Base-by-base conservation (phyloP, 2,888 invertebrate genomes). In the Amphiduros pacificus region DNA sequence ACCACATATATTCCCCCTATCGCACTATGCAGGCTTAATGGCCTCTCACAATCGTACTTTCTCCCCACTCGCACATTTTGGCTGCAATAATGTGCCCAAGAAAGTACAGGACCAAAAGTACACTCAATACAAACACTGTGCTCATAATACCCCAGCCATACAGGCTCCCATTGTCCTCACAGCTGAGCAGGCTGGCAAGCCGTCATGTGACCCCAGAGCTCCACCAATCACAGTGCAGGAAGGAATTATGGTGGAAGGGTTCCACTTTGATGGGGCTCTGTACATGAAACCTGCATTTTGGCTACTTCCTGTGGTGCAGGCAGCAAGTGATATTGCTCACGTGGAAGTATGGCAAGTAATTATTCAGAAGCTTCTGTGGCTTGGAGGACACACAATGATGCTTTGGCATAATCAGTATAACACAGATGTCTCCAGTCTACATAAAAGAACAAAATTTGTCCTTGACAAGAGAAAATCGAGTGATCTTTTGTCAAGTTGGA, bases 231-330 rank as follows among this genome's bases (percentile, higher is more conserved):
- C 55, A 24, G 22, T 64, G 40, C 26, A 5, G 26, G 20, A 52
- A 14, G 51, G 44, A 14, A 28, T 40, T 1, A 51, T 55, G 22
- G 51, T 28, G 3, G 27, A 58, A 20, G 24, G 17, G 20, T 6
- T 59, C 29, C 36, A 20, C 11, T 50, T 54, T 11, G 26, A 57
- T 5, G 44, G 32, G 28, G 50, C 61, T 14, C 41, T 57, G 40
- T 61, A 56, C 44, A 28, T 36, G 1, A 17, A 44, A 1, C 36
- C 32, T 27, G 57, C 61, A n/a, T 64, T 64, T 48, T 64, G 64
- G 64, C 57, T 61, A 5, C 44, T 61, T 11, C 51, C 55, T 0
- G 20, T 58, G 27, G 14, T 51, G 14, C 9, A 27, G 14, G 27
- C 32, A 24, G 36, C 49, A 17, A 24, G 40, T 20, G 28, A 31